These are phyloP conservation scores for Forpus xanthops DNA, from an alignment of 2,797 vertebrate species.

Conservation along the genomic window DNA sequence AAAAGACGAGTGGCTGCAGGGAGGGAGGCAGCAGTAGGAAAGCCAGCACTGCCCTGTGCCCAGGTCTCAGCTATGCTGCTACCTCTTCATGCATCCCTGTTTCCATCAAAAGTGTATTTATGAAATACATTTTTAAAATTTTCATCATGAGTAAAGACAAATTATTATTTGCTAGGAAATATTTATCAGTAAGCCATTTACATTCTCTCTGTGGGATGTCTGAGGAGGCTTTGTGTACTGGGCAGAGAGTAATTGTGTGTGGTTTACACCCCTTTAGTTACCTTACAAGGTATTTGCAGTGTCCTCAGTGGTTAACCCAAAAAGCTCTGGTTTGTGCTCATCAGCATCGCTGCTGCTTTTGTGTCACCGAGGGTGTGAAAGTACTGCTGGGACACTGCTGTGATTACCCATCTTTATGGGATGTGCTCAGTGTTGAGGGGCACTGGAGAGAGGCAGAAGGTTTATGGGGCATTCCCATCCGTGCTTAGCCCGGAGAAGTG, in stretches of 20 bases:
- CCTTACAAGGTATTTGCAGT: neutral
- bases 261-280: neutral
- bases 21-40: neutral
- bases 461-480: neutral
- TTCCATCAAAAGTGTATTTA: neutral
- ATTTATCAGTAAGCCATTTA: neutral
- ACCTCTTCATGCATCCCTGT: no score
- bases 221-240: neutral
- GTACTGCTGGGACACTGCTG: accelerated
- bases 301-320: neutral
- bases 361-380: no score
- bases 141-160: neutral
- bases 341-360: neutral
- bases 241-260: neutral
- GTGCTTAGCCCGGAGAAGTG: neutral
- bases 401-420: neutral
- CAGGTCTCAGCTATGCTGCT: accelerated
- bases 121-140: neutral
- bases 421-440: accelerated
- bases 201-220: neutral
- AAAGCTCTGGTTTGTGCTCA: neutral
- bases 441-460: neutral
- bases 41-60: neutral
- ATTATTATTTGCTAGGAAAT: no score
- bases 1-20: neutral